Conservation (phyloP, 1,140 invertebrate genomes). For the Akabosia matsudoensis region DNA sequence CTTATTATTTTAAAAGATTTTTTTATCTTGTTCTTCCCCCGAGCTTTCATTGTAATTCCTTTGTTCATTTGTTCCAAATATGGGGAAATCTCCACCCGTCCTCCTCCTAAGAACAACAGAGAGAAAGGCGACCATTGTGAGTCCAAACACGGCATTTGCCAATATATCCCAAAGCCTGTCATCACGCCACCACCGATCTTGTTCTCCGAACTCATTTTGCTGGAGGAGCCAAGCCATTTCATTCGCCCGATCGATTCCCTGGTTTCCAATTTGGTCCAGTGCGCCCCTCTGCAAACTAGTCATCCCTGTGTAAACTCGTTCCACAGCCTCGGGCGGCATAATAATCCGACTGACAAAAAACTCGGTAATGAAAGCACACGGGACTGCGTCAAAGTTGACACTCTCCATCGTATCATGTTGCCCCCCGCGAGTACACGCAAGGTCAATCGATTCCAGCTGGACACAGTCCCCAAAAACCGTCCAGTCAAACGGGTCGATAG, state of each 20-base stretch:
- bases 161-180: neutral
- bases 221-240: conserved; percentile 14
- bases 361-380: neutral
- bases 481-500: neutral
- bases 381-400: neutral
- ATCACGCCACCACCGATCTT: neutral
- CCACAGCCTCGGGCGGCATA: neutral
- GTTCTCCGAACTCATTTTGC: neutral
- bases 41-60: no score
- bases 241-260: neutral
- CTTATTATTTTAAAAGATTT: no score
- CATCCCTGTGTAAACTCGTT: neutral
- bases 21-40: no score
- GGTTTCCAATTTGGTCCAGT: neutral
- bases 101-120: neutral
- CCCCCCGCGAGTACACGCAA: neutral
- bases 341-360: neutral
- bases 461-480: neutral
- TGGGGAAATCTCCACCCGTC: neutral
- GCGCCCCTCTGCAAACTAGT: neutral
- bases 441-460: neutral
- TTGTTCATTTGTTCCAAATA: neutral
- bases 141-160: neutral
- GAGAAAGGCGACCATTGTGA: neutral
- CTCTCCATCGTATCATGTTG: neutral